Conservation (phyloP, 2,113 vertebrate genomes). For the Athene noctua region DNA sequence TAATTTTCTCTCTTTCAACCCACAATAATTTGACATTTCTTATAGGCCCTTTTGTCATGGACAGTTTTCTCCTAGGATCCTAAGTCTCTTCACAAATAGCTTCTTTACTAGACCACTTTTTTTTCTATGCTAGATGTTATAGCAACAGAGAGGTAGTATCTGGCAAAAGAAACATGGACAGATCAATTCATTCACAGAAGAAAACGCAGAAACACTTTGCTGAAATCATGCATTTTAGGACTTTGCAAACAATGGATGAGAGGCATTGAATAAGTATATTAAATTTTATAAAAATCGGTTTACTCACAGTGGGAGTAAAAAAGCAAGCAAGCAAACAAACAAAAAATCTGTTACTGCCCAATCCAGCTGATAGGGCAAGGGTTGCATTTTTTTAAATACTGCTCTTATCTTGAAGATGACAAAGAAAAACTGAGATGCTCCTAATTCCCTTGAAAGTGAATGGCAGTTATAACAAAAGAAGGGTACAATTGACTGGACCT, state of each 20-base stretch:
- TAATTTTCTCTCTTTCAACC: slow-evolving; percentile 8
- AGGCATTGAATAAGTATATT: background rate
- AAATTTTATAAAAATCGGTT: background rate
- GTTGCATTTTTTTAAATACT: background rate
- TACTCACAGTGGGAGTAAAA: background rate
- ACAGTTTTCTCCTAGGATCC: background rate
- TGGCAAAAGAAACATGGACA: background rate
- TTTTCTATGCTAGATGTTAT: background rate
- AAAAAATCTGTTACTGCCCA: background rate
- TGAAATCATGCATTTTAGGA: background rate
- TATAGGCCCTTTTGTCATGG: background rate
- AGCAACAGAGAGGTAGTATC: background rate
- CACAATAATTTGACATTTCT: background rate
- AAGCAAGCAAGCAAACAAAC: background rate
- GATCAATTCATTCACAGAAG: background rate
- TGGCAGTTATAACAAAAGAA: background rate
- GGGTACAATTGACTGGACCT: background rate
- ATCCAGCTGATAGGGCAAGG: background rate
- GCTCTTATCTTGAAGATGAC: background rate
- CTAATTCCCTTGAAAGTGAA: background rate
- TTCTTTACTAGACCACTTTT: background rate
- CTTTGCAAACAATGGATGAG: background rate
- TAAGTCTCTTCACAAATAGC: background rate
- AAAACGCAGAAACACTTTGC: background rate
- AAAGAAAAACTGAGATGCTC: background rate